Evolutionary conservation across 2,797 vertebrate species (phyloP).

Genomic region (Lophotriccus pileatus): DNA sequence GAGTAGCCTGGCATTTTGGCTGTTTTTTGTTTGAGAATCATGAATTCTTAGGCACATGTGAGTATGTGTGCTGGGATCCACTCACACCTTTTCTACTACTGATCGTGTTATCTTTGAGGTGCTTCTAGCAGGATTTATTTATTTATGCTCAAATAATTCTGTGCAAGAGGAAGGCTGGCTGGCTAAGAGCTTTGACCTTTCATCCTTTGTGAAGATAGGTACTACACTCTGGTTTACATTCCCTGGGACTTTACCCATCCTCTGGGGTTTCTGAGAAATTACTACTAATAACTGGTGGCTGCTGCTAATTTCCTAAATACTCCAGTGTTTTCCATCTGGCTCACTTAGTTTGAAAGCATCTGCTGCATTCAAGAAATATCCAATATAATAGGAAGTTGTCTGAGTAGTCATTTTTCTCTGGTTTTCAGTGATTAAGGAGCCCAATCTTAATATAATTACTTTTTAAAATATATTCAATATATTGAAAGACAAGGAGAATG

Average conservation of each 20-base stretch:
- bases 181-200: neutral
- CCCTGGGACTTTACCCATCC: neutral
- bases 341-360: neutral
- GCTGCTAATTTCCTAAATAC: slow-evolving; percentile 11
- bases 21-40: neutral
- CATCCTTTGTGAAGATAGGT: neutral
- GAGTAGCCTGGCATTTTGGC: neutral
- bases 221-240: neutral
- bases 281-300: neutral
- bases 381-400: neutral
- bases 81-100: neutral
- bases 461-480: neutral
- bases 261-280: slow-evolving; percentile 9
- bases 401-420: neutral
- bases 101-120: neutral
- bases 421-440: neutral
- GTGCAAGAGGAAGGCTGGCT: neutral
- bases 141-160: neutral
- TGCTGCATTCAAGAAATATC: neutral
- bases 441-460: neutral
- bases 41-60: neutral
- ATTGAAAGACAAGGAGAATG: neutral
- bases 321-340: neutral
- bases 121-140: neutral
- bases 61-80: neutral